Evolutionary conservation across 1,140 invertebrate genomes (phyloP).

Genomic region (Formica exsecta): DNA sequence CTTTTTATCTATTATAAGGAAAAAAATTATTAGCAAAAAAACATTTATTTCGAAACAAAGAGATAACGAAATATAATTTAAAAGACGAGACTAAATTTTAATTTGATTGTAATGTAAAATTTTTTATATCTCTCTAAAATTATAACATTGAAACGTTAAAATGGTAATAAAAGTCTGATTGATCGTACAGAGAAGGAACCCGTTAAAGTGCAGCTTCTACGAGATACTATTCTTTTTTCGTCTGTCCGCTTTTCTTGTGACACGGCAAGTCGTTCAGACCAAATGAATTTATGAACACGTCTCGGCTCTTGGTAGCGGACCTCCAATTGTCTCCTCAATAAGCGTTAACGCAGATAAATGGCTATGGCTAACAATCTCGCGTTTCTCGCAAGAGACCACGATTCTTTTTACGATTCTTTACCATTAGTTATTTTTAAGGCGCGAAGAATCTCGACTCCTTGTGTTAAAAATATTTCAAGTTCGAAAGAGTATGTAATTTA

Average conservation of each 20-base stretch:
- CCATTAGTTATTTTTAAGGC: conserved; percentile 43
- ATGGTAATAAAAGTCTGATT: conserved; percentile 15
- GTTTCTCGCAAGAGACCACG: conserved; percentile 38
- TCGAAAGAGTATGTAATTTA: not conserved
- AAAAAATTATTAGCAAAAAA: not conserved
- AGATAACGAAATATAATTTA: not conserved
- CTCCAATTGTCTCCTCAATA: conserved; percentile 75
- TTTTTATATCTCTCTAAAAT: not conserved
- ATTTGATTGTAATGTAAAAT: conserved; percentile 22
- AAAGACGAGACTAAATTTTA: not conserved
- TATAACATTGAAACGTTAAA: not conserved
- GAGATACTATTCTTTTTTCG: conserved; percentile 43
- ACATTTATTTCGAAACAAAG: not conserved
- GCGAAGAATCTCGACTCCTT: conserved; percentile 26
- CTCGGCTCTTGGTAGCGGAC: conserved; percentile 60
- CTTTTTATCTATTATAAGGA: not conserved
- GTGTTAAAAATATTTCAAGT: not conserved
- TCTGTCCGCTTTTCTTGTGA: conserved; percentile 65
- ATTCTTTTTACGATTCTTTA: conserved; percentile 52
- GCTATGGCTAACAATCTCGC: conserved; percentile 65
- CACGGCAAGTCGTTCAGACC: conserved; percentile 62
- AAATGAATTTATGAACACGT: conserved; percentile 78
- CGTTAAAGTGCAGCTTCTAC: not conserved
- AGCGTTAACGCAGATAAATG: conserved; percentile 78
- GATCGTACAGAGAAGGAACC: conserved; percentile 4